Evolutionary conservation across 2,888 invertebrate species (phyloP).

Genomic region (Escarpia spicata): DNA sequence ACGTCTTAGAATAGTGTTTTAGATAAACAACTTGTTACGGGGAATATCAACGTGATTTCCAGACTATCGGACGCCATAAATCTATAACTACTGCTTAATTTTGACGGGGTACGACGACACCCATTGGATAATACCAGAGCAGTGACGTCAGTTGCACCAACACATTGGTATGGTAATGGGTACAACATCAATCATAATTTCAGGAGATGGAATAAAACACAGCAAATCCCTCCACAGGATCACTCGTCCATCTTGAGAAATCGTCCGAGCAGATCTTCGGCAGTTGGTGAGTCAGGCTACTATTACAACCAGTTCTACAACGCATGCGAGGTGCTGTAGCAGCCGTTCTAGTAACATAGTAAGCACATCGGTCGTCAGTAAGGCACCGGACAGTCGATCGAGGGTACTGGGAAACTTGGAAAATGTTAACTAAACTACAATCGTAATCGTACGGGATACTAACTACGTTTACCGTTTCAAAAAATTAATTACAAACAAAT

Average conservation of each 20-base stretch:
- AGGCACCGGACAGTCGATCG: too few relatives aligned
- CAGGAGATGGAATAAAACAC: not conserved
- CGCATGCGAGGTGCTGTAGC: too few relatives aligned
- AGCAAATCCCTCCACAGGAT: not conserved
- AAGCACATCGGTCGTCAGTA: too few relatives aligned
- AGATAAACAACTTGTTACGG: too few relatives aligned
- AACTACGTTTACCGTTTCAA: too few relatives aligned
- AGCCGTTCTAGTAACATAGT: too few relatives aligned
- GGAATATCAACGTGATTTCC: too few relatives aligned
- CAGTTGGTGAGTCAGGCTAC: not conserved
- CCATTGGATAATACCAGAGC: not conserved
- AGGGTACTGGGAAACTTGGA: too few relatives aligned
- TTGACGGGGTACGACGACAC: not conserved
- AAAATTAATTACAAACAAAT: too few relatives aligned
- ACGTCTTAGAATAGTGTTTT: too few relatives aligned
- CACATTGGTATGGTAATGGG: not conserved
- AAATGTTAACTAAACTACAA: too few relatives aligned
- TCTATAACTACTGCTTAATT: not conserved
- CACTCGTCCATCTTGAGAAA: not conserved
- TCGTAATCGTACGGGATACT: too few relatives aligned
- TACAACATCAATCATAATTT: not conserved
- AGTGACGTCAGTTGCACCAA: not conserved
- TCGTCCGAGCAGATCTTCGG: not conserved
- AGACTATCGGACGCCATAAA: not conserved
- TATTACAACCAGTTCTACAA: not conserved